These are phyloP conservation scores for Pogonus chalceus DNA, from an alignment of 1,140 invertebrate genomes.

Conservation along the genomic window DNA sequence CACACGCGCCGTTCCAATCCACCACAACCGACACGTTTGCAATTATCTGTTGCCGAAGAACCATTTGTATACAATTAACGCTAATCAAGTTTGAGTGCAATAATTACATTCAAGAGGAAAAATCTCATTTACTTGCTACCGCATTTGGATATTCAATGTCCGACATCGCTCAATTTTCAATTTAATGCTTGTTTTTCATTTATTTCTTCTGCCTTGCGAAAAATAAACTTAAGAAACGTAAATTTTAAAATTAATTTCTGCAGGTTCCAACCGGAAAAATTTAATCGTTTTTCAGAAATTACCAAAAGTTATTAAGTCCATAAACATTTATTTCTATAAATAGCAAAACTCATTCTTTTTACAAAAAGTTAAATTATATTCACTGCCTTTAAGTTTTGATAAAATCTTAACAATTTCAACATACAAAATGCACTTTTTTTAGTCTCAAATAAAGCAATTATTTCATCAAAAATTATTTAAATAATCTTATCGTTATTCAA, in stretches of 20 bases:
- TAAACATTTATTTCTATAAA: no score
- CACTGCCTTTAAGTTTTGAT: no score
- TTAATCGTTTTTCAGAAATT: no score
- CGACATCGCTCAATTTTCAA: not conserved
- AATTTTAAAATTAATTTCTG: not conserved
- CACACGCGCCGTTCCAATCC: not conserved
- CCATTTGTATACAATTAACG: constrained; percentile 1
- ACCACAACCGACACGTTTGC: constrained; percentile 4
- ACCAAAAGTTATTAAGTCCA: no score
- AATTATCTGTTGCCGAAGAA: constrained; percentile 5
- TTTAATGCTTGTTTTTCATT: not conserved
- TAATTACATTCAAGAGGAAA: not conserved
- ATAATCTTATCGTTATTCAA: no score
- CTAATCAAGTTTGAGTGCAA: constrained; percentile 5
- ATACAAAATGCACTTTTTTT: no score
- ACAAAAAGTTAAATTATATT: no score
- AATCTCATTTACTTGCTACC: not conserved
- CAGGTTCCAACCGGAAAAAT: not conserved
- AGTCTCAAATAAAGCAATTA: no score
- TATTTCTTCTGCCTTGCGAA: not conserved
- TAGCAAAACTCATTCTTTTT: no score
- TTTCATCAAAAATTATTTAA: no score
- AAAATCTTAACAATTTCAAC: no score
- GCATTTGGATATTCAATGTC: not conserved
- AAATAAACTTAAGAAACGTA: not conserved